phyloP scores from a whole-genome alignment of 2,797 vertebrate genomes.

The Amblyopsis hoosieri region DNA sequence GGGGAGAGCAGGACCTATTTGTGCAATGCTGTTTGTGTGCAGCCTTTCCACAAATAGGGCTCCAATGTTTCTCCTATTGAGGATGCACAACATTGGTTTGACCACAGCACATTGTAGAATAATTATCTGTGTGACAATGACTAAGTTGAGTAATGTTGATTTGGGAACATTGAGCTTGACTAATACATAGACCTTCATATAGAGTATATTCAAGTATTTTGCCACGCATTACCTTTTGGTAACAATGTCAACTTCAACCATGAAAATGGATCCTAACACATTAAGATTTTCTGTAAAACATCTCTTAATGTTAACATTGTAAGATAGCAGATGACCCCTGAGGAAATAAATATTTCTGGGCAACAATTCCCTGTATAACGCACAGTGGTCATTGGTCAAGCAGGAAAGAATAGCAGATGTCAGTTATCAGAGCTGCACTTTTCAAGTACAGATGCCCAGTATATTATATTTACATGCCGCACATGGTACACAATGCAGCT shows the following conservation, averaged over 20 bases:
- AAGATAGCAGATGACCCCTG: conserved; percentile 25
- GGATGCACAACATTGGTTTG: conserved; percentile 5
- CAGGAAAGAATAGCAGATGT: conserved; percentile 30
- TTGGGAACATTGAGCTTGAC: conserved; percentile 8
- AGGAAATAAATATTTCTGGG: conserved; percentile 24
- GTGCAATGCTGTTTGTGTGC: conserved; percentile 6
- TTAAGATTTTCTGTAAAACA: conserved; percentile 11
- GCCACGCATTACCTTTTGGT: not conserved
- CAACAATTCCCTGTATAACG: conserved; percentile 33
- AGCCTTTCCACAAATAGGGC: conserved; percentile 5
- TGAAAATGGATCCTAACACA: conserved; percentile 27
- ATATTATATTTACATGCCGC: conserved; percentile 9
- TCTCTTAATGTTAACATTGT: conserved; percentile 21
- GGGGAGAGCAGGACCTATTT: conserved; percentile 15
- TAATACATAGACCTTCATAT: not conserved
- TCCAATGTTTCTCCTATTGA: conserved; percentile 1
- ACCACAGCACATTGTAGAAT: conserved; percentile 11
- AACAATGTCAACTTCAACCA: conserved; percentile 16
- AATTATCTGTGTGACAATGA: conserved; percentile 5
- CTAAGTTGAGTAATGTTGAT: conserved; percentile 17
- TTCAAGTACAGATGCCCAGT: conserved; percentile 23
- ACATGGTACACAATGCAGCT: conserved; percentile 11
- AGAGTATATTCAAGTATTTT: conserved; percentile 10
- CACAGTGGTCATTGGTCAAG: conserved; percentile 31
- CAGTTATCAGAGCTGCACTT: conserved; percentile 18